These are phyloP conservation scores for Lanius collurio DNA, from an alignment of 2,113 vertebrate species.

Conservation along the genomic window DNA sequence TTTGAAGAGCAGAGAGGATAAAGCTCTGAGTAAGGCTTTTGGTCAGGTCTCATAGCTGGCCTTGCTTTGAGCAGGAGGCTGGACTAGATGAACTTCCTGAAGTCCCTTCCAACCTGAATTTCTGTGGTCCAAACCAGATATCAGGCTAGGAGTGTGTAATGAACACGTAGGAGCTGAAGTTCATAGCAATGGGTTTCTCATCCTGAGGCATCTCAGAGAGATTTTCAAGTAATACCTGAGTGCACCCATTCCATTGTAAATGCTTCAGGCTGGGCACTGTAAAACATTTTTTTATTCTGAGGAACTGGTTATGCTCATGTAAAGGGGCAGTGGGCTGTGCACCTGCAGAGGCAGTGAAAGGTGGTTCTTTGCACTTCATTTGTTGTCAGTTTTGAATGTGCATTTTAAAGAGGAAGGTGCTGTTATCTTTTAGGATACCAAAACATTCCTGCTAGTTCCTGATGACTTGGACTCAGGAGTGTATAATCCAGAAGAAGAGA, in stretches of 20 bases:
- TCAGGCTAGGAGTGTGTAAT: neutral
- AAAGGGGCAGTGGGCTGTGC: neutral
- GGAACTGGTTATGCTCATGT: neutral
- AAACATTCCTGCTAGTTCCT: slow-evolving; percentile 24
- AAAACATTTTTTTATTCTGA: neutral
- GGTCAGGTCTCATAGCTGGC: neutral
- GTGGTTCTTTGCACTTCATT: neutral
- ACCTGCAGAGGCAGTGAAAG: neutral
- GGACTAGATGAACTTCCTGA: neutral
- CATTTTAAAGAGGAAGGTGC: neutral
- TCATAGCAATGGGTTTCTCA: neutral
- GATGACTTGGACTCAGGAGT: slow-evolving; percentile 22
- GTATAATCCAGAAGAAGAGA: neutral
- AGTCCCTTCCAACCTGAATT: neutral
- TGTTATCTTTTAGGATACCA: slow-evolving; percentile 63
- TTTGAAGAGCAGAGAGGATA: neutral
- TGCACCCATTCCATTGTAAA: neutral
- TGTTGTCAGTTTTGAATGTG: neutral
- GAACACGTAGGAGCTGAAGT: rapidly evolving
- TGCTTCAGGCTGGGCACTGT: neutral
- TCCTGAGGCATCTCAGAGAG: neutral
- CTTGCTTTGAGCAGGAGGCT: neutral
- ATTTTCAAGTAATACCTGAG: neutral
- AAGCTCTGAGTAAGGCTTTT: neutral
- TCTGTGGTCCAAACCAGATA: neutral